Percentiles rank a stretch among this genome's conserved stretches.
phyloP scores from a whole-genome alignment of 2,113 vertebrate genomes.

The Petrocephalus zakoni region DNA sequence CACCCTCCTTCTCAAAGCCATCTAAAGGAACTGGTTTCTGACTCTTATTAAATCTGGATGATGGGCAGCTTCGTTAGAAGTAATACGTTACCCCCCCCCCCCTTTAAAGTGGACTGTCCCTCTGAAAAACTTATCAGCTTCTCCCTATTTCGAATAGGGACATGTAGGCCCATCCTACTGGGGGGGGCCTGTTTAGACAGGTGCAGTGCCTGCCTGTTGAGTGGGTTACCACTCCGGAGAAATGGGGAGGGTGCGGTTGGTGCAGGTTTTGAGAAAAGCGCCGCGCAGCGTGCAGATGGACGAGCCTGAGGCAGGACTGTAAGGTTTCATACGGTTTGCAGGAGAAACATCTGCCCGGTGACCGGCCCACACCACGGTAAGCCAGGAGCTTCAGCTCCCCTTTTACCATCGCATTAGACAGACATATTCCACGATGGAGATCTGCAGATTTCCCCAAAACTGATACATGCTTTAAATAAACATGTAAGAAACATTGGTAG shows the following conservation, averaged over 20 bases:
- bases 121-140: neutral
- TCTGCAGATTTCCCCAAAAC: neutral
- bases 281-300: neutral
- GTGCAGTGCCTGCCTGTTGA: neutral
- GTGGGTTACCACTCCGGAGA: neutral
- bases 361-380: too few species aligned
- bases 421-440: neutral
- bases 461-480: neutral
- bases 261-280: too few species aligned
- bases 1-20: neutral
- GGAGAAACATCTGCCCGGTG: neutral
- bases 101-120: neutral
- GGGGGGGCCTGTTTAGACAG: conserved; percentile 1
- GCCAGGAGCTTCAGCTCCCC: neutral
- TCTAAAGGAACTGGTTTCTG: neutral
- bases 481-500: neutral
- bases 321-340: neutral
- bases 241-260: neutral
- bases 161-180: neutral
- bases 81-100: neutral
- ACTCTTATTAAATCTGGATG: neutral
- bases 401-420: neutral
- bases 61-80: neutral
- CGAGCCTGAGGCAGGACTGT: neutral
- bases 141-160: neutral